Evolutionary conservation across 2,888 invertebrate species (phyloP).

Genomic region (Apotomis capreana): DNA sequence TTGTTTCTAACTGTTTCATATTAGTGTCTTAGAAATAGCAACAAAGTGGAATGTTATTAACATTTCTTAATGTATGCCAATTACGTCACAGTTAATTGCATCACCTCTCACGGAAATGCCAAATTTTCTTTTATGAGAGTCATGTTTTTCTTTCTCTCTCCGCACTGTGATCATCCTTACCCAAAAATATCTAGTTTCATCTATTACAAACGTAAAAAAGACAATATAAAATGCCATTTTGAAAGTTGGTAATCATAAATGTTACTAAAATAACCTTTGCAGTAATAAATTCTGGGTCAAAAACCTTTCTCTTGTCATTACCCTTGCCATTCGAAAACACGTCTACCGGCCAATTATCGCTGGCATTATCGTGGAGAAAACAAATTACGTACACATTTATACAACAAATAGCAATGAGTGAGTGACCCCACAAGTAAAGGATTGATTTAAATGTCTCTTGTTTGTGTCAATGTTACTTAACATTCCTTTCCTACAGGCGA

Average conservation of each 20-base stretch:
- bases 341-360: slow-evolving; percentile 18
- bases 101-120: too few species aligned
- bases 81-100: too few species aligned
- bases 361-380: slow-evolving; percentile 26
- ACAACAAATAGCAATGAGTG: slow-evolving; percentile 4
- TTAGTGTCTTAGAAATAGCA: too few species aligned
- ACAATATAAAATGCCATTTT: not conserved
- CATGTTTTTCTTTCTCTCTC: too few species aligned
- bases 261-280: not conserved
- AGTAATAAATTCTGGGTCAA: slow-evolving; percentile 2
- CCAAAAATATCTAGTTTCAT: too few species aligned
- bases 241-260: not conserved
- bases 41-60: too few species aligned
- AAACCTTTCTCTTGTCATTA: slow-evolving; percentile 22
- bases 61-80: too few species aligned
- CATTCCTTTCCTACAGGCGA: slow-evolving; percentile 1
- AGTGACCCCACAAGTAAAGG: slow-evolving; percentile 1
- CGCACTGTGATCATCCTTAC: too few species aligned
- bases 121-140: too few species aligned
- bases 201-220: too few species aligned
- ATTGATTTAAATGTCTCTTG: slow-evolving; percentile 6
- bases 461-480: slow-evolving; percentile 6
- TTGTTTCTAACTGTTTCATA: too few species aligned
- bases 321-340: slow-evolving; percentile 8
- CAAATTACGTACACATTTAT: not conserved